Conservation (phyloP, 2,113 vertebrate species). For the Oostethus manadensis region DNA sequence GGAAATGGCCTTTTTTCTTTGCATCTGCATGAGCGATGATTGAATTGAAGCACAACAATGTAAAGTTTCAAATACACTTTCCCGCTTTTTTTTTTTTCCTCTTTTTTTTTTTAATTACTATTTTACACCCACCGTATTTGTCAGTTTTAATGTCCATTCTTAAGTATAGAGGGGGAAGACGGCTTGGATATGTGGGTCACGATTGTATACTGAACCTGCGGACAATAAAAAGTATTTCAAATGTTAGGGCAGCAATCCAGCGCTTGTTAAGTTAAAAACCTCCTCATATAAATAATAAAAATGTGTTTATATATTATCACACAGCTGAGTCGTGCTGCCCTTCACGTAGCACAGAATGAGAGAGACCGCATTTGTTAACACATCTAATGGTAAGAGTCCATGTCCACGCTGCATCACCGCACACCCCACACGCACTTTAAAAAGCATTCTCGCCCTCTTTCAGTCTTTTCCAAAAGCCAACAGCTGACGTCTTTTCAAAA, state of each 20-base stretch:
- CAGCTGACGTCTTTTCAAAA: slow-evolving; percentile 72
- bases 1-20: slow-evolving; percentile 71
- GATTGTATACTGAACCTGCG: slow-evolving; percentile 65
- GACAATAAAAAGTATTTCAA: slow-evolving; percentile 66
- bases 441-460: slow-evolving; percentile 64
- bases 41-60: slow-evolving; percentile 74
- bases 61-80: slow-evolving; percentile 70
- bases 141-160: slow-evolving; percentile 45
- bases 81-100: slow-evolving; percentile 22
- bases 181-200: slow-evolving; percentile 67
- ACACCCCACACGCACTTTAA: slow-evolving; percentile 55
- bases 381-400: slow-evolving; percentile 56
- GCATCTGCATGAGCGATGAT: slow-evolving; percentile 70
- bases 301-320: slow-evolving; percentile 76
- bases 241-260: slow-evolving; percentile 66
- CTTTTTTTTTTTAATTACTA: slow-evolving; percentile 29
- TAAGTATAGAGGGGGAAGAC: slow-evolving; percentile 68
- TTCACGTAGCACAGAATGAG: slow-evolving; percentile 61
- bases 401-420: slow-evolving; percentile 51
- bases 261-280: slow-evolving; percentile 75
- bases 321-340: slow-evolving; percentile 63
- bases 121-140: slow-evolving; percentile 65
- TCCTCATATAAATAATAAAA: slow-evolving; percentile 82
- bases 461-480: slow-evolving; percentile 62
- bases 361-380: slow-evolving; percentile 45